Conservation (phyloP, 2,888 invertebrate species). For the Tetragonisca angustula region DNA sequence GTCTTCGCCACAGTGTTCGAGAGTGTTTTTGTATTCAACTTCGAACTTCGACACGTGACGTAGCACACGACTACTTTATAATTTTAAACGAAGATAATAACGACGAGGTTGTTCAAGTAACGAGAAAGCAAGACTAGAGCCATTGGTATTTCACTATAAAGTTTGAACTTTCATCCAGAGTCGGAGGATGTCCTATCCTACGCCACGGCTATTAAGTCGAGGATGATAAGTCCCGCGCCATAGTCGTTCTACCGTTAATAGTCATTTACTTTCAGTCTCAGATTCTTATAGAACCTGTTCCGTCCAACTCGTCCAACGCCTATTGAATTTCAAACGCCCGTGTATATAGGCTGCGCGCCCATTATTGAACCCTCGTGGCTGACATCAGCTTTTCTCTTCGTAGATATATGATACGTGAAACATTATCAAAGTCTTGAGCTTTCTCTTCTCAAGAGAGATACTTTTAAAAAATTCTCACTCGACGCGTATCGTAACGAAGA, state of each 20-base stretch:
- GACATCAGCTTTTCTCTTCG: constrained; percentile 36
- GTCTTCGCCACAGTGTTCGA: too few relatives aligned
- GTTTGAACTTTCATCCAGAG: too few relatives aligned
- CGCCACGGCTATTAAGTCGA: constrained; percentile 57
- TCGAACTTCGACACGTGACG: too few relatives aligned
- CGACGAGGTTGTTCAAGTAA: too few relatives aligned
- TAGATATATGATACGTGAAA: neutral
- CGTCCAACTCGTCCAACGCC: constrained; percentile 37
- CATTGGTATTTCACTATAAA: too few relatives aligned
- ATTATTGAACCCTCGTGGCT: constrained; percentile 56
- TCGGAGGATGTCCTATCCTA: too few relatives aligned
- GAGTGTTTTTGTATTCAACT: too few relatives aligned
- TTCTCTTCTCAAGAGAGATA: too few relatives aligned
- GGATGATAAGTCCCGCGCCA: constrained; percentile 71
- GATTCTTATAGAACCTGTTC: constrained; percentile 70
- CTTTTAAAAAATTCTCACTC: too few relatives aligned
- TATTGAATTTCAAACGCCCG: constrained; percentile 51
- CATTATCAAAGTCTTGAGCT: neutral
- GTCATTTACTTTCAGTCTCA: constrained; percentile 70
- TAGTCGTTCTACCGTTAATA: constrained; percentile 68
- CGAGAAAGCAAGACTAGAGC: too few relatives aligned
- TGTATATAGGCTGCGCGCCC: constrained; percentile 29
- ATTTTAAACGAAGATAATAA: too few relatives aligned
- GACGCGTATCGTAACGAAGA: neutral
- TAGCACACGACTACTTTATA: too few relatives aligned